Evolutionary conservation across 2,797 vertebrate species (phyloP), one percentile per base, ranked within the genome.

Genomic region (Eurystomus glaucurus): DNA sequence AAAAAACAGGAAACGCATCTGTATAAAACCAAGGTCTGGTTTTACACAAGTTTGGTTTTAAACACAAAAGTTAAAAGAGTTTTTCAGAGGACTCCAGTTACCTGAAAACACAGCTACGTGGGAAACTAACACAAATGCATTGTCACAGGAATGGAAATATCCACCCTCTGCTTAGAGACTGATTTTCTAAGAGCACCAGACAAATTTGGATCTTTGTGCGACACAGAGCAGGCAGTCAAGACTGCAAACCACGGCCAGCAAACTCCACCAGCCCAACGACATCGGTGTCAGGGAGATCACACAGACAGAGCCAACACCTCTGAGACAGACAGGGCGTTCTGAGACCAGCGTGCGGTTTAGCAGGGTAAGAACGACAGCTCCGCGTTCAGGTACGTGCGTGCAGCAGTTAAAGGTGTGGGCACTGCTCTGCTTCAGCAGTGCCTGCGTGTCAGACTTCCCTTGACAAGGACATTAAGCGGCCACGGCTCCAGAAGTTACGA

Each of bases 1-100:
- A 95, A 71, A 83, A 93, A 93, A 5, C 92, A 95, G 62, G 87
- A 91, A 96, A 97, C 33, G 86, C 92, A 93, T 75, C 91, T 69
- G 89, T 91, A 52, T 90, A 97, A 95, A 96, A 96, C 93, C 88
- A 61, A 64, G 31, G 60, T 7, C 70, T 93, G 92, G 74, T 90
- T 95, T 94, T 80, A 86, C 60, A 87, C 55, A 4, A 84, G 77
- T 20, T 69, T 51, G 57, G 11, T 62, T 83, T 94, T 39, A 66
- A 94, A 94, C 69, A 85, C 75, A 57, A 18, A 92, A 69, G 50
- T 62, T 9, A 48, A 43, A 41, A 43, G 41, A 54, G n/a, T 20
- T 95, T 93, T 83, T 58, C 71, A 65, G 77, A 94, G 78, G 84
- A 85, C 88, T 92, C 68, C 86, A 51, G 74, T 91, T 71, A 95